These are phyloP conservation scores for Tetheella fluctuosa DNA, from an alignment of 2,888 invertebrate species.

Conservation along the genomic window DNA sequence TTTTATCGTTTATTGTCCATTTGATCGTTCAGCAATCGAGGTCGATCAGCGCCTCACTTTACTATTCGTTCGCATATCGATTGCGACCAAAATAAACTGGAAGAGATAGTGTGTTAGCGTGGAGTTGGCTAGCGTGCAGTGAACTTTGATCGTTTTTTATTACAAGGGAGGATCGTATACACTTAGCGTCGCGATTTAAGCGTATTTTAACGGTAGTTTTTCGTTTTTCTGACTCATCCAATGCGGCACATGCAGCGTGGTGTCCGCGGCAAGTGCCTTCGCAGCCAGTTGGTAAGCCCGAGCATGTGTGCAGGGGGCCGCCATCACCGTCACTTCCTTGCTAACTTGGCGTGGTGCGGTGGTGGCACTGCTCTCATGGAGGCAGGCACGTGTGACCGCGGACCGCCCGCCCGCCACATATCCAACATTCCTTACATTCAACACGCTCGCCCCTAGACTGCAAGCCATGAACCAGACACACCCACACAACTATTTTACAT, in stretches of 20 bases:
- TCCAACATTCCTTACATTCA: slow-evolving; percentile 73
- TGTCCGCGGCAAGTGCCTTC: slow-evolving; percentile 63
- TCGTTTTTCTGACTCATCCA: slow-evolving; percentile 81
- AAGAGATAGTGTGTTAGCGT: slow-evolving; percentile 79
- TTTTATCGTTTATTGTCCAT: slow-evolving; percentile 80
- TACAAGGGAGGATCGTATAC: slow-evolving; percentile 33
- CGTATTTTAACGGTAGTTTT: slow-evolving; percentile 63
- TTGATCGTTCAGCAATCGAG: slow-evolving; percentile 69
- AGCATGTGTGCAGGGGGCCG: slow-evolving; percentile 29
- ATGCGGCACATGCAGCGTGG: slow-evolving; percentile 72
- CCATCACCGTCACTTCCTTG: slow-evolving; percentile 16
- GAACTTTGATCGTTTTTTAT: slow-evolving; percentile 51
- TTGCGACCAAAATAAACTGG: slow-evolving; percentile 79
- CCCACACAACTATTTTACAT: slow-evolving; percentile 74
- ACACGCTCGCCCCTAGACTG: slow-evolving; percentile 77
- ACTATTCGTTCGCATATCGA: slow-evolving; percentile 75
- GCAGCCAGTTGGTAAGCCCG: slow-evolving; percentile 66
- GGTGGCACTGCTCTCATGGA: slow-evolving; percentile 25
- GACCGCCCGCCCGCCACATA: slow-evolving; percentile 56
- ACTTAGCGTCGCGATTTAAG: slow-evolving; percentile 40
- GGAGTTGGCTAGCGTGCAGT: slow-evolving; percentile 76
- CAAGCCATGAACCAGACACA: slow-evolving; percentile 66
- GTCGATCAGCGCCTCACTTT: slow-evolving; percentile 67
- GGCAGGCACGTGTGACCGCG: slow-evolving; percentile 58
- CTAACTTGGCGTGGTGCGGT: not conserved